Base-by-base conservation (phyloP, 2,113 vertebrate species). In the Bathybates hornii region DNA sequence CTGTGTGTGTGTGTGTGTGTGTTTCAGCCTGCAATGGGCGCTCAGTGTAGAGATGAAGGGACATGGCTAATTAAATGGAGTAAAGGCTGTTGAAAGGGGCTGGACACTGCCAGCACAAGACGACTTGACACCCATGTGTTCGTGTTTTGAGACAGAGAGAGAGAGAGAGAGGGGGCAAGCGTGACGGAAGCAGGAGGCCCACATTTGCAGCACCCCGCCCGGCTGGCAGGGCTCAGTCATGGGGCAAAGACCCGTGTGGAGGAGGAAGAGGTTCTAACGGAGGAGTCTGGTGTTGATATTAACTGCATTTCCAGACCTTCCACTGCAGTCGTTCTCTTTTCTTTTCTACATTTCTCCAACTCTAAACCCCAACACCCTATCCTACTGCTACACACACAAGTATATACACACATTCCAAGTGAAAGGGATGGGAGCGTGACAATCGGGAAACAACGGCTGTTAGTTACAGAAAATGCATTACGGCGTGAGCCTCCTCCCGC, bases 381-480 rank as follows among this genome's bases (percentile, higher is more conserved):
- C 91, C 89, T 10, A 50, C 89, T 66, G 50, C 87, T 82, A 79
- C 81, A 89, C 86, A 91, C 87, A 83, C 83, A 89, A 54, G 17
- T 32, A 71, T 63, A 93, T 34, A 76, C 87, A 95, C 96, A 96
- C 97, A 99, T 99, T 99, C 98, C 98, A 97, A 91, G 95, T 97
- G 97, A 97, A 97, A 95, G 95, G 96, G 97, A 98, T 97, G 98
- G 97, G 97, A 98, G 98, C 98, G 97, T 99, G 98, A 97, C 97
- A 99, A 99, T 99, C 96, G 98, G 98, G 97, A 99, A 99, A 99
- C 97, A 97, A 99, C 96, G 98, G 97, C 96, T 99, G 97, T 99
- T 99, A 99, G 98, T 99, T 99, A 99, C 99, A 99, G 97, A 98
- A 99, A 99, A 99, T 99, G 98, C 98, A 99, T 99, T 99, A 98